phyloP scores from a whole-genome alignment of 2,113 vertebrate species.

The Gasterosteus nipponicus region DNA sequence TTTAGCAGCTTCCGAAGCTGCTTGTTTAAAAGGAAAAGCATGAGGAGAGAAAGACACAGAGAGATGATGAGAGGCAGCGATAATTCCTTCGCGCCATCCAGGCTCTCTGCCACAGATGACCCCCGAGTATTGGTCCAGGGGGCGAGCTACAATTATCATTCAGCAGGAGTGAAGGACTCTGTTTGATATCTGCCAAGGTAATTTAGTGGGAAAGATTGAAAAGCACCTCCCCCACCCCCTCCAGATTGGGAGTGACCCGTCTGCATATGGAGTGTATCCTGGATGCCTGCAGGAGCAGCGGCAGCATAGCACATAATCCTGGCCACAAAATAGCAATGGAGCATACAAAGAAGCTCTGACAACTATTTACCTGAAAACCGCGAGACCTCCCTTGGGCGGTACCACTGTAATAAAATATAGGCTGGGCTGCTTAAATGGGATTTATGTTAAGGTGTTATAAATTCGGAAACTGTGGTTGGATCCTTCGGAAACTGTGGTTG shows the following conservation, averaged over 20 bases:
- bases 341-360: neutral
- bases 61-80: slow-evolving; percentile 19
- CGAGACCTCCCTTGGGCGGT: neutral
- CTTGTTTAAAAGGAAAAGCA: slow-evolving; percentile 11
- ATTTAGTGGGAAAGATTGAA: slow-evolving; percentile 80
- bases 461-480: too few relatives aligned
- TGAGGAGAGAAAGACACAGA: neutral
- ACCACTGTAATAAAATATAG: neutral
- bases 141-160: slow-evolving; percentile 76
- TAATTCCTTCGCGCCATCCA: slow-evolving; percentile 51
- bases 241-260: slow-evolving; percentile 35
- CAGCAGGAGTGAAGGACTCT: slow-evolving; percentile 64
- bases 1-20: neutral
- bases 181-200: slow-evolving; percentile 79
- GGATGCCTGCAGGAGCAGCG: slow-evolving; percentile 17
- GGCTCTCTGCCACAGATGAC: slow-evolving; percentile 59
- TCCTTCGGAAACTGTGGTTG: too few relatives aligned
- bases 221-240: slow-evolving; percentile 40
- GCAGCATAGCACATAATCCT: neutral
- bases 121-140: slow-evolving; percentile 66
- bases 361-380: slow-evolving; percentile 27
- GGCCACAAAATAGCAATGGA: slow-evolving; percentile 1
- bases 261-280: slow-evolving; percentile 28
- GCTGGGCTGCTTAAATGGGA: neutral
- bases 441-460: neutral